Percentiles rank a stretch among this genome's conserved stretches.
Conservation (phyloP, 1,140 invertebrate genomes). For the Oreohelix idahoensis region DNA sequence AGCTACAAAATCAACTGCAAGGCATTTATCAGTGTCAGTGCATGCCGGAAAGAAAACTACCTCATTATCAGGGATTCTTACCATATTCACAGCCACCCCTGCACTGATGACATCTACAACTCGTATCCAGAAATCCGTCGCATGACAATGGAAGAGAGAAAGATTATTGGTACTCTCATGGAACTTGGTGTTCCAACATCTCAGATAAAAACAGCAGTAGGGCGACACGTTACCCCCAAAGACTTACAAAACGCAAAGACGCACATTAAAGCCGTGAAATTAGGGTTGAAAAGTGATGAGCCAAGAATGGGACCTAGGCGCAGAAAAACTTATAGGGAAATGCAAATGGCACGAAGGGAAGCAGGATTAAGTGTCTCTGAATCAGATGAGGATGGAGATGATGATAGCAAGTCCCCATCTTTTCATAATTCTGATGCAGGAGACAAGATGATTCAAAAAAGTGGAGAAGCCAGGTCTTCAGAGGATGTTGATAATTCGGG, state of each 20-base stretch:
- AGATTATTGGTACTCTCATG: constrained; percentile 32
- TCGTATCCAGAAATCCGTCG: constrained; percentile 33
- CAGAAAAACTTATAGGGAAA: constrained; percentile 12
- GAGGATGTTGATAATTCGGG: background rate
- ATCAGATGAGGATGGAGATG: background rate
- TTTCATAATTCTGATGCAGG: background rate
- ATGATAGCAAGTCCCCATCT: background rate
- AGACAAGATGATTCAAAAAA: background rate
- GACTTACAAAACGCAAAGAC: constrained; percentile 34
- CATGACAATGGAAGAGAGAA: constrained; percentile 38
- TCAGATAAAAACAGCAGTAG: constrained; percentile 33
- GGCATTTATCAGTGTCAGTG: constrained; percentile 35
- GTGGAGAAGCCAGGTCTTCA: background rate
- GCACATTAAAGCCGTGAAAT: constrained; percentile 29
- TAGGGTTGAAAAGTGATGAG: constrained; percentile 26
- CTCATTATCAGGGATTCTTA: constrained; percentile 35
- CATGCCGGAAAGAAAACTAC: constrained; percentile 38
- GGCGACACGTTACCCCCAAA: constrained; percentile 30
- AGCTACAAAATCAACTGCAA: constrained; percentile 39
- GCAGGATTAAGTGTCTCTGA: background rate
- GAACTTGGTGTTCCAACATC: constrained; percentile 30
- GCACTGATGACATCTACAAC: constrained; percentile 39
- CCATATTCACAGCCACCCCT: constrained; percentile 36
- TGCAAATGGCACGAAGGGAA: background rate
- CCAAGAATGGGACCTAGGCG: background rate